These are phyloP conservation scores for Drosophila atripex DNA, from an alignment of 2,888 invertebrate genomes.

Conservation along the genomic window DNA sequence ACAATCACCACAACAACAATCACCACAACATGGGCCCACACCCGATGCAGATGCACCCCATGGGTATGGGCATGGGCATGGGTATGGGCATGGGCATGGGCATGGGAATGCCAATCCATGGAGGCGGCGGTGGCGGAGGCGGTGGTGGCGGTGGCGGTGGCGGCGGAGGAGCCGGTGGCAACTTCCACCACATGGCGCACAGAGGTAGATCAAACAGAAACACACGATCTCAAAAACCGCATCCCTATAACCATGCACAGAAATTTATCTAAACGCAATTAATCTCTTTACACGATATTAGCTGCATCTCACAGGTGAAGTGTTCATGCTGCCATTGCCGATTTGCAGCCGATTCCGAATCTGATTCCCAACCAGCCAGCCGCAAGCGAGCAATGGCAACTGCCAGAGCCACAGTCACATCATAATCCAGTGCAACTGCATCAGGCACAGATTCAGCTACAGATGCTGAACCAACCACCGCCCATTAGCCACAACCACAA, in stretches of 20 bases:
- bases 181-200: conserved; percentile 82
- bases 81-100: conserved; percentile 49
- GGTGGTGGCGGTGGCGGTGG: conserved; percentile 36
- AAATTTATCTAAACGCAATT: conserved; percentile 82
- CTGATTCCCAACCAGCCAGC: conserved; percentile 10
- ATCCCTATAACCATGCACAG: conserved; percentile 83
- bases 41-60: conserved; percentile 69
- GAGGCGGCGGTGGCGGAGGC: conserved; percentile 18
- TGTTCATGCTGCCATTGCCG: conserved; percentile 76
- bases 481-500: conserved; percentile 8
- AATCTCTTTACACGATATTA: conserved; percentile 78
- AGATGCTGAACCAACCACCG: conserved; percentile 3
- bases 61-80: conserved; percentile 53
- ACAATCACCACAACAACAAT: conserved; percentile 51
- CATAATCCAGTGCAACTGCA: background rate
- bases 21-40: conserved; percentile 64
- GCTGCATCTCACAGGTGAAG: conserved; percentile 75
- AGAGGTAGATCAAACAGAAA: conserved; percentile 84
- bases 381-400: conserved; percentile 21
- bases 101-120: conserved; percentile 47
- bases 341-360: conserved; percentile 43
- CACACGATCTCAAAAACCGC: conserved; percentile 84
- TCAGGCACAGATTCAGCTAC: conserved; percentile 10
- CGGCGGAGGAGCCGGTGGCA: conserved; percentile 38
- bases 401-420: conserved; percentile 24